These are phyloP conservation scores for Centroberyx gerrardi DNA, from an alignment of 2,797 vertebrate species.

Conservation along the genomic window DNA sequence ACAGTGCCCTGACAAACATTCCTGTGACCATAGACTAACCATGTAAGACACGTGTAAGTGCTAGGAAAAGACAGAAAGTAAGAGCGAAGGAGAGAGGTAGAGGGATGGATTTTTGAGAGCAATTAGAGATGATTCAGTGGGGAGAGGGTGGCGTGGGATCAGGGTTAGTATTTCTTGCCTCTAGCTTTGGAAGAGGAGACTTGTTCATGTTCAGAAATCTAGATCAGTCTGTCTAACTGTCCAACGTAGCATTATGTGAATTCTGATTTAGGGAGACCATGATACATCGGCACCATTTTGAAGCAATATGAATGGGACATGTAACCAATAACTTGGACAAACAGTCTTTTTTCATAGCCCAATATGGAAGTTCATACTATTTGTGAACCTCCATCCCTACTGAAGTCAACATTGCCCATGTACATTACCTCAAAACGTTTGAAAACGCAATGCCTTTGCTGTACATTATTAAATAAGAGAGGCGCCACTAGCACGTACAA, in stretches of 20 bases:
- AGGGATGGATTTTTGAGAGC: background rate
- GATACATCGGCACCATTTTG: background rate
- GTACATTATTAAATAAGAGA: conserved; percentile 65
- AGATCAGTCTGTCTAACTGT: too few species aligned
- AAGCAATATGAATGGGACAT: background rate
- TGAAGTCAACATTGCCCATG: conserved; percentile 19
- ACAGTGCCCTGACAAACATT: conserved; percentile 7
- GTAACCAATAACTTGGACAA: too few species aligned
- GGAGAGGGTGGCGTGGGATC: background rate
- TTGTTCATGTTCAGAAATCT: too few species aligned
- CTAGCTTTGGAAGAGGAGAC: too few species aligned
- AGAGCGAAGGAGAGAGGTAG: background rate
- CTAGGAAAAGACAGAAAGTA: too few species aligned
- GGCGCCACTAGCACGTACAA: conserved; percentile 49
- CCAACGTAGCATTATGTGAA: background rate
- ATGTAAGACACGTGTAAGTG: background rate
- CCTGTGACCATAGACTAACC: background rate
- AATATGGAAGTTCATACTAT: conserved; percentile 18
- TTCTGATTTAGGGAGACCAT: background rate
- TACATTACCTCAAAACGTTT: conserved; percentile 42
- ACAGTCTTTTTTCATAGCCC: conserved; percentile 9
- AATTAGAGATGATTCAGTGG: background rate
- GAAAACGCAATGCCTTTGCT: conserved; percentile 38
- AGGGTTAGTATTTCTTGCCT: too few species aligned
- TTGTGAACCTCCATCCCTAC: conserved; percentile 29